A percentile compares a stretch with the other conserved stretches of the same genome.
phyloP scores from a whole-genome alignment of 2,797 vertebrate genomes.

The Thamnophis elegans region DNA sequence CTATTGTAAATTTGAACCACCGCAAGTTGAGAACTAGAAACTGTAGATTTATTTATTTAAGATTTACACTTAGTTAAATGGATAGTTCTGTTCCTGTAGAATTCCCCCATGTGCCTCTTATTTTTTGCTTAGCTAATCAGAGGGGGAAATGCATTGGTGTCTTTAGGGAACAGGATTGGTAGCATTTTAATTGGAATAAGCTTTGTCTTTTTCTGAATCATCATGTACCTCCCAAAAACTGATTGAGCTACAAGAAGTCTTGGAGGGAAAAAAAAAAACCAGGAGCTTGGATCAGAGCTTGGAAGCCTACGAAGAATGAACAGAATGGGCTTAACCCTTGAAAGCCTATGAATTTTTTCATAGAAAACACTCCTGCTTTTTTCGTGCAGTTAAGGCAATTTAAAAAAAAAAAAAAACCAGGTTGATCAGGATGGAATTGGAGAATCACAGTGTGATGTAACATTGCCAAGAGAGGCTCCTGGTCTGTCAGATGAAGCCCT shows the following conservation, averaged over 20 bases:
- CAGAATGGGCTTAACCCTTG: accelerated
- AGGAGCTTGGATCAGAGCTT: neutral
- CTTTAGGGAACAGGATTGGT: conserved; percentile 35
- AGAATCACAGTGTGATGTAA: neutral
- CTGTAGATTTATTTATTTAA: neutral
- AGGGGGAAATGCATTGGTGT: neutral
- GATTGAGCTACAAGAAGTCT: conserved; percentile 10
- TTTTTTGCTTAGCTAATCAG: neutral
- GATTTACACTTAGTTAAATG: neutral
- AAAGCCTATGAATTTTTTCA: neutral
- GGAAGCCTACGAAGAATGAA: conserved; percentile 4
- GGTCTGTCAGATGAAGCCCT: neutral
- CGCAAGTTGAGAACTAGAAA: neutral
- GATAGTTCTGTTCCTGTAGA: neutral
- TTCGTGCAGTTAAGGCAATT: neutral
- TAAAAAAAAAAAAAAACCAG: accelerated
- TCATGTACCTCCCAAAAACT: conserved; percentile 25
- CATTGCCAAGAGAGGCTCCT: conserved; percentile 1
- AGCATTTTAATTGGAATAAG: conserved; percentile 51
- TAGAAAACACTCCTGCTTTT: neutral
- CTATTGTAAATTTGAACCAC: neutral
- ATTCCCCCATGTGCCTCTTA: neutral
- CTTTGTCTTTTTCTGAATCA: conserved; percentile 56
- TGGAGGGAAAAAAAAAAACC: conserved; percentile 7
- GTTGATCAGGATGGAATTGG: neutral